phyloP scores from a whole-genome alignment of 2,888 invertebrate species.

The Tineola bisselliella region DNA sequence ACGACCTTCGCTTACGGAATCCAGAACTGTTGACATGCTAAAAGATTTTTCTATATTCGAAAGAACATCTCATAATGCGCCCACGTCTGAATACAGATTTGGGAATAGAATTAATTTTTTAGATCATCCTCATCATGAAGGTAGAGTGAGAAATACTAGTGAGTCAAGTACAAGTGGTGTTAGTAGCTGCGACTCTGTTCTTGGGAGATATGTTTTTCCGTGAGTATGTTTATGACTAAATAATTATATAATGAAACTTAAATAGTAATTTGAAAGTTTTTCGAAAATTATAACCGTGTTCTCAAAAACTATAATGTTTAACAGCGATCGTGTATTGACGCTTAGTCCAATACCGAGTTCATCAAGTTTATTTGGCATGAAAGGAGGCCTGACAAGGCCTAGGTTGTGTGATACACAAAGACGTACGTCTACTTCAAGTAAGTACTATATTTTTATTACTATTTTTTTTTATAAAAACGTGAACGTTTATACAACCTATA shows the following conservation, averaged over 20 bases:
- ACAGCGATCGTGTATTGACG: conserved; percentile 77
- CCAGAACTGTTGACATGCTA: conserved; percentile 73
- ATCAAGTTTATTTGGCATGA: conserved; percentile 72
- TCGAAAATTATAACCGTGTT: too few species aligned
- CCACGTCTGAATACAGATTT: conserved; percentile 25
- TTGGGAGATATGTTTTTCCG: conserved; percentile 69
- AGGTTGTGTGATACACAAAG: conserved; percentile 61
- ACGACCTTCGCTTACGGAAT: conserved; percentile 74
- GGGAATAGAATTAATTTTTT: conserved; percentile 50
- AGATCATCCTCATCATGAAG: conserved; percentile 46
- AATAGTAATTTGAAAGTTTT: too few species aligned
- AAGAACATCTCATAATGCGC: conserved; percentile 29
- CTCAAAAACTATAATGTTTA: conserved; percentile 11
- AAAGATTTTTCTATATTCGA: conserved; percentile 48
- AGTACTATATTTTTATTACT: too few species aligned
- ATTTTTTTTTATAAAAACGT: too few species aligned
- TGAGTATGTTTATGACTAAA: conserved; percentile 31
- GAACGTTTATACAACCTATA: too few species aligned
- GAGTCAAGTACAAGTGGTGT: conserved; percentile 86
- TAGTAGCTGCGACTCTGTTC: conserved; percentile 81
- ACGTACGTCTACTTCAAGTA: conserved; percentile 68
- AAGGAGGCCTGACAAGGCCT: conserved; percentile 45
- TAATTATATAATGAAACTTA: too few species aligned
- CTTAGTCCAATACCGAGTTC: conserved; percentile 91
- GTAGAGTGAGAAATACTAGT: conserved; percentile 57